A percentile compares a stretch with the other conserved stretches of the same genome.
These are phyloP conservation scores for Teleopsis dalmanni DNA, from an alignment of 1,140 invertebrate genomes.

Conservation along the genomic window DNA sequence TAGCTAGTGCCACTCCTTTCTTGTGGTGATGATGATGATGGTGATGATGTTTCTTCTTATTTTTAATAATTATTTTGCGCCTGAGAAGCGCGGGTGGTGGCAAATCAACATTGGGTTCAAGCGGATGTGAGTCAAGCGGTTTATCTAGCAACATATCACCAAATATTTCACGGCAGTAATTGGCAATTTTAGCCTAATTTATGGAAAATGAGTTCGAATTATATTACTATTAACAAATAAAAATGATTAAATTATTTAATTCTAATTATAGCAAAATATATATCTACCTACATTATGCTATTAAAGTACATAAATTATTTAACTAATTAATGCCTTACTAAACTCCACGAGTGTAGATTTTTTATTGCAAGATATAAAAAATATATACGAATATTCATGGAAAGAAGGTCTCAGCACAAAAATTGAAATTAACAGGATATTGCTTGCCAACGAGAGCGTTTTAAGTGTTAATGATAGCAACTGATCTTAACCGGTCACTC, in stretches of 20 bases:
- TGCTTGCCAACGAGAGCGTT: no score
- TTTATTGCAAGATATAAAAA: no score
- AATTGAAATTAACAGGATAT: no score
- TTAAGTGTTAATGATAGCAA: no score
- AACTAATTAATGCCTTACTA: no score
- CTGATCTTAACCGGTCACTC: no score
- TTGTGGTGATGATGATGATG: slow-evolving; percentile 59
- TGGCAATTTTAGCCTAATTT: slow-evolving; percentile 86
- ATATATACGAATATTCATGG: no score
- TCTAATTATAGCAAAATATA: background rate
- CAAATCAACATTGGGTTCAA: slow-evolving; percentile 69
- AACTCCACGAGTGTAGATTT: no score
- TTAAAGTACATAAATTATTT: no score
- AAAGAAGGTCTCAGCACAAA: no score
- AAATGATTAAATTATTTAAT: background rate
- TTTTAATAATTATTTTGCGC: slow-evolving; percentile 95
- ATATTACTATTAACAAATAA: no score
- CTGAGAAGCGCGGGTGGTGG: slow-evolving; percentile 80
- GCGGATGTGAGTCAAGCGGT: slow-evolving; percentile 77
- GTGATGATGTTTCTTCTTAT: slow-evolving; percentile 93
- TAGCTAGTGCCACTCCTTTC: slow-evolving; percentile 23
- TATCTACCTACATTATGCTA: no score
- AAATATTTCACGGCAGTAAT: slow-evolving; percentile 92
- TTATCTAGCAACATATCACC: slow-evolving; percentile 89
- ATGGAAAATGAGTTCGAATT: slow-evolving; percentile 3